Evolutionary conservation across 2,113 vertebrate genomes (phyloP), one percentile per base, ranked within the genome.

Genomic region (Callorhinus ursinus): DNA sequence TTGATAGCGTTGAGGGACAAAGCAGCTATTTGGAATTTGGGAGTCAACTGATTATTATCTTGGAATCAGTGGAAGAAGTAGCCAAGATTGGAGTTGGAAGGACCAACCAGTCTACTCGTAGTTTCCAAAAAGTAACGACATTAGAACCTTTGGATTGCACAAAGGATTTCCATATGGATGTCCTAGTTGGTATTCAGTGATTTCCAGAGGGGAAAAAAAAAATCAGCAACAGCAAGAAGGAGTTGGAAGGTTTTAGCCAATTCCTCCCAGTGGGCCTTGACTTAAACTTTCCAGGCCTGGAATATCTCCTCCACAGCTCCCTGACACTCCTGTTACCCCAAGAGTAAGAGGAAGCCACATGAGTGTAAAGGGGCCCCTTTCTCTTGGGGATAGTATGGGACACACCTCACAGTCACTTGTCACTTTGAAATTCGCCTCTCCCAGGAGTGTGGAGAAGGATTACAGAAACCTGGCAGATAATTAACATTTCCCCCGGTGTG

Each of bases 391-490:
- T 88, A 87, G 51, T 76, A 57, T 26, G 53, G 82, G 86, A 97
- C 71, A 97, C 55, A 86, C 53, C 93, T 95, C 96, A 72, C 51
- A 86, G 90, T 80, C 93, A 96, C 95, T 98, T 96, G 95, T 96
- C 94, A 98, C 93, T 96, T 86, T 93, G 82, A 92, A 96, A 96
- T 87, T 85, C 61, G 42, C 49, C 65, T 95, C 79, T 92, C 79
- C 72, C 26, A 46, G 65, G 84, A 96, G 97, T 95, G 53, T 88
- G 79, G 67, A 95, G 92, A 96, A 96, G 93, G 72, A 88, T 95
- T 90, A 89, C 93, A 97, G 95, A 96, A 93, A 95, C 80, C 93
- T 93, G 77, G 89, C 93, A 97, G 97, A 97, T 98, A 97, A 97
- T 97, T 97, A 96, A 96, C 85, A 2, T 94, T 95, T 96, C 71